Percentiles rank a stretch among this genome's conserved stretches.
phyloP scores from a whole-genome alignment of 2,888 invertebrate genomes.

The Drosophila parthenogenetica region DNA sequence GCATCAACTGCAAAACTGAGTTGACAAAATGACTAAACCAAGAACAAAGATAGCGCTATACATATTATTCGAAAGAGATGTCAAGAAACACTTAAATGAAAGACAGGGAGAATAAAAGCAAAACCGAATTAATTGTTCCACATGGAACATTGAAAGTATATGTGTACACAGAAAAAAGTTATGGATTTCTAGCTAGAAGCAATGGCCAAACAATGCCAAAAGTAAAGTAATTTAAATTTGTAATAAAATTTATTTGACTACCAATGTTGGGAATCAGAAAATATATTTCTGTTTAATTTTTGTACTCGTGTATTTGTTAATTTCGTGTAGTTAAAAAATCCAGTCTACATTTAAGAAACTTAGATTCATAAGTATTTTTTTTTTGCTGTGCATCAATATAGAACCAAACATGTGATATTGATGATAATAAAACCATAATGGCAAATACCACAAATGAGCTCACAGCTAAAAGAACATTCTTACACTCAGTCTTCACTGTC shows the following conservation, averaged over 20 bases:
- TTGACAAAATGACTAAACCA: conserved; percentile 33
- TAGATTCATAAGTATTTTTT: no score
- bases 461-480: conserved; percentile 25
- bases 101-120: conserved; percentile 67
- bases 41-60: conserved; percentile 8
- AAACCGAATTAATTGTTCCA: conserved; percentile 70
- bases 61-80: conserved; percentile 23
- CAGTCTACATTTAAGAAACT: no score
- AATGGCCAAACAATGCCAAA: no score
- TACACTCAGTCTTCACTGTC: conserved; percentile 6
- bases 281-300: no score
- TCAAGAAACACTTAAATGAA: conserved; percentile 61
- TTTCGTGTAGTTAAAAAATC: no score
- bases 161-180: neutral
- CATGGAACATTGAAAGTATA: conserved; percentile 48
- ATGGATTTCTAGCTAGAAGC: neutral
- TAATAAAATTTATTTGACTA: no score
- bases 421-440: conserved; percentile 81
- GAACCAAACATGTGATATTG: conserved; percentile 71
- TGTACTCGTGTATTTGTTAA: no score
- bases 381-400: conserved; percentile 20
- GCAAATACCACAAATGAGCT: conserved; percentile 50
- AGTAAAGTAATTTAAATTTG: no score
- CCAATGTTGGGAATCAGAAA: no score
- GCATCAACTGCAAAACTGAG: conserved; percentile 35